Base-by-base conservation (phyloP, 64 coral and sea anemone species). In the Hydrozoanthus tunicans region DNA sequence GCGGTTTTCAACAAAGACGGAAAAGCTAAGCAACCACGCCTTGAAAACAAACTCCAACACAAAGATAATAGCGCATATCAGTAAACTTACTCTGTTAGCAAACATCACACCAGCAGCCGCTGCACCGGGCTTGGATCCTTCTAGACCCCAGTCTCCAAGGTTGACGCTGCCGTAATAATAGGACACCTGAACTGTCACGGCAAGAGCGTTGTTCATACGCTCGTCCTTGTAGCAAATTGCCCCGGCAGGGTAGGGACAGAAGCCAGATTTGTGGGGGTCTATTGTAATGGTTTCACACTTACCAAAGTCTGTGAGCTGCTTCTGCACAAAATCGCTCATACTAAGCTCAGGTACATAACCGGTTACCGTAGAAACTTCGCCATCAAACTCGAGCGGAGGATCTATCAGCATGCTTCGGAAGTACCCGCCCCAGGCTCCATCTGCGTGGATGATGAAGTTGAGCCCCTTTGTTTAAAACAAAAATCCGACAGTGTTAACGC, bases 401-500 rank as follows among this genome's bases (percentile, higher is more conserved):
- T 90, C 89, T 51, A 79, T 89, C 69, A 98, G 79, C 92, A 94
- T 94, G 17, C 83, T 94, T 56, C 92, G 91, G 62, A 98, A 94
- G 60, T 98, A 98, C 74, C 79, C 95, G 56, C 95, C 95, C 95
- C 95, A 98, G 5, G 95, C 95, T n/a, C 77, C 95, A 55, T 98
- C 95, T 0, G 84, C 95, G 13, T 94, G 90, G 7, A 98, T 57
- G 51, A 73, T 89, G 70, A 94, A 98, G 83, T 92, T 89, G 15
- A 98, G 75, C 3, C 95, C 95, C 95, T 98, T 52, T 3, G 15
- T 62, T 43, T 43, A 43, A 43, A 43, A 43, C 32, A 43, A 43
- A 43, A 43, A 43, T 43, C 32, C 32, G 32, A 43, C 32, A 43
- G 32, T 54, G 32, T 43, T 43, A 43, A 43, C 32, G 32, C 32